These are phyloP conservation scores for Lasioglossum vierecki DNA, from an alignment of 2,888 invertebrate genomes.

Conservation along the genomic window DNA sequence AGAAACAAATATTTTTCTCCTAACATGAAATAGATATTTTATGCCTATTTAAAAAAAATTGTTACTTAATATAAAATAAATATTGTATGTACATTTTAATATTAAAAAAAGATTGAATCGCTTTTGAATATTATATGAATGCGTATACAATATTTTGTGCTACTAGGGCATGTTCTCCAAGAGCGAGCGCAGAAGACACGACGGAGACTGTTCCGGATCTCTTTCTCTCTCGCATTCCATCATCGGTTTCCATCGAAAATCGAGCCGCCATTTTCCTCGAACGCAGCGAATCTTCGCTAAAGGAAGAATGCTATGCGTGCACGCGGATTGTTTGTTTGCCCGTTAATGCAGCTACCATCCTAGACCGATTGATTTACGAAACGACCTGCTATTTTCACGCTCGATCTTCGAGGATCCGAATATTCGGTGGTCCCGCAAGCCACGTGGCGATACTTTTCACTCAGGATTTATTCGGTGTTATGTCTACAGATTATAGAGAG, in stretches of 20 bases:
- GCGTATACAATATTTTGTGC: too few relatives aligned
- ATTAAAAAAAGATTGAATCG: too few relatives aligned
- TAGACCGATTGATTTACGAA: not conserved
- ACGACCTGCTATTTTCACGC: not conserved
- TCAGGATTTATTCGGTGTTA: not conserved
- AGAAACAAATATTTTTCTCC: too few relatives aligned
- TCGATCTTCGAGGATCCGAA: not conserved
- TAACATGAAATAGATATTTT: too few relatives aligned
- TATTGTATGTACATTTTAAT: too few relatives aligned
- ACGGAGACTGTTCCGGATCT: not conserved
- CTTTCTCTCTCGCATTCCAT: not conserved
- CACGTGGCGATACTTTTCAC: not conserved
- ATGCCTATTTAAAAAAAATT: too few relatives aligned
- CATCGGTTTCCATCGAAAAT: not conserved
- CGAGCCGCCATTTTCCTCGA: conserved; percentile 6
- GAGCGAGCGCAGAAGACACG: not conserved
- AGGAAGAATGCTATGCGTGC: not conserved
- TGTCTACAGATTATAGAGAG: not conserved
- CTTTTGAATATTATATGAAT: too few relatives aligned
- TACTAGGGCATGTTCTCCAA: not conserved
- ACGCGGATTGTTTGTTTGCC: conserved; percentile 21
- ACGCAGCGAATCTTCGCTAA: not conserved
- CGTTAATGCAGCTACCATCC: not conserved
- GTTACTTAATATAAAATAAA: too few relatives aligned
- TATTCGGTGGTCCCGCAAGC: not conserved